Conservation (phyloP, 2,113 vertebrate species). For the Ceyx cyanopectus region DNA sequence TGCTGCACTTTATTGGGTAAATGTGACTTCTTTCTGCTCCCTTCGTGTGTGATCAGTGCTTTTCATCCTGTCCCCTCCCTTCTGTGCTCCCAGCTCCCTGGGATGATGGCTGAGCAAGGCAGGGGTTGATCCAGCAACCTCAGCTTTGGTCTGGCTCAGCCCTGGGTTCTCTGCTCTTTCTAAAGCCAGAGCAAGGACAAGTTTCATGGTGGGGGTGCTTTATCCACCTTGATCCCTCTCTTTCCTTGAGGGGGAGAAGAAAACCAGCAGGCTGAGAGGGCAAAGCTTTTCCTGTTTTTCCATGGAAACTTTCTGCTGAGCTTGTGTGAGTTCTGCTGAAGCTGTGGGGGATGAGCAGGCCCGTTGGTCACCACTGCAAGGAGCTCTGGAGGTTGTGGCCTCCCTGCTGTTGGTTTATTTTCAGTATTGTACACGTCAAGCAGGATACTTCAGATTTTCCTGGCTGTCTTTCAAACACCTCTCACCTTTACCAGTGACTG, state of each 20-base stretch:
- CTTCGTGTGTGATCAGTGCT: fast-evolving
- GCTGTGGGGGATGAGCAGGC: background rate
- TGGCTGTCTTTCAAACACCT: background rate
- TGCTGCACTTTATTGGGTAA: background rate
- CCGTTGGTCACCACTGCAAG: background rate
- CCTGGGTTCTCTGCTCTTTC: background rate
- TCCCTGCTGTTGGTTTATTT: background rate
- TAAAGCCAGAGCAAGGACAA: background rate
- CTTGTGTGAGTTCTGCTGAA: background rate
- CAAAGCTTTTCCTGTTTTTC: background rate
- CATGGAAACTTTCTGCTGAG: background rate
- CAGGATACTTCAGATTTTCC: background rate
- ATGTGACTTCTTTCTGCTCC: background rate
- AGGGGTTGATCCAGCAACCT: background rate
- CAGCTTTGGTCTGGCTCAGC: background rate
- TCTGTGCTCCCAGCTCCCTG: background rate
- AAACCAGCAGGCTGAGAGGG: background rate
- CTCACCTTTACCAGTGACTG: constrained; percentile 3
- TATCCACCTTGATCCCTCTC: background rate
- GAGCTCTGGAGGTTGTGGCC: background rate
- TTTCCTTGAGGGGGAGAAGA: background rate
- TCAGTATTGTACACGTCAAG: background rate
- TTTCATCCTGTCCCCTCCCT: background rate
- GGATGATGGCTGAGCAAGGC: background rate
- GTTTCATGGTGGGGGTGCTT: background rate